These are phyloP conservation scores for Mareca strepera DNA, from an alignment of 2,797 vertebrate species.

Conservation along the genomic window DNA sequence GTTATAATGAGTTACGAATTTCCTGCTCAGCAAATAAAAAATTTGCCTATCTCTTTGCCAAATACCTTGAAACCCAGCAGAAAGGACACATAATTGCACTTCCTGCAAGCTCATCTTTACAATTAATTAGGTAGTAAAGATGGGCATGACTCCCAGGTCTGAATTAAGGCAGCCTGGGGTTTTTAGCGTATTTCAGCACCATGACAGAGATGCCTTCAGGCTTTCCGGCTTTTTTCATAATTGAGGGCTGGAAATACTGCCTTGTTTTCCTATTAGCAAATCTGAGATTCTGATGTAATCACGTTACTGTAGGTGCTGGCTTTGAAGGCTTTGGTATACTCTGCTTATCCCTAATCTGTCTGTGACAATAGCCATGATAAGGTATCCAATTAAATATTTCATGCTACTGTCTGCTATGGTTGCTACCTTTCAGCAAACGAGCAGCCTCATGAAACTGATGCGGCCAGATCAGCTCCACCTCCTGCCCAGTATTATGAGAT, in stretches of 20 bases:
- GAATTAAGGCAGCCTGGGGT: not conserved
- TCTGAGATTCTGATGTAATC: not conserved
- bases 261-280: not conserved
- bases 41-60: not conserved
- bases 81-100: slow-evolving; percentile 19
- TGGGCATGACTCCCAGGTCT: not conserved
- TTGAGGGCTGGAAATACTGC: not conserved
- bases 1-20: not conserved
- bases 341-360: not conserved
- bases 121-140: slow-evolving; percentile 38
- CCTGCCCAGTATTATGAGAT: accelerated
- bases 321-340: not conserved
- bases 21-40: not conserved
- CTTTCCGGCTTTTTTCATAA: not conserved
- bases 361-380: not conserved
- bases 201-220: not conserved
- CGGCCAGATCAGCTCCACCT: not conserved
- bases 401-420: not conserved
- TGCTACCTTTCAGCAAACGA: not conserved
- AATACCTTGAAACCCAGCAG: slow-evolving; percentile 18
- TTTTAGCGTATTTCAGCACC: not conserved
- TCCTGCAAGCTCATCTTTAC: slow-evolving; percentile 5
- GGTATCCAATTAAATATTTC: not conserved
- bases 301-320: not conserved
- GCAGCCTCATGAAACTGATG: not conserved